A percentile compares a stretch with the other conserved stretches of the same genome.
phyloP scores from a whole-genome alignment of 2,797 vertebrate species.

The Siniperca undulata region DNA sequence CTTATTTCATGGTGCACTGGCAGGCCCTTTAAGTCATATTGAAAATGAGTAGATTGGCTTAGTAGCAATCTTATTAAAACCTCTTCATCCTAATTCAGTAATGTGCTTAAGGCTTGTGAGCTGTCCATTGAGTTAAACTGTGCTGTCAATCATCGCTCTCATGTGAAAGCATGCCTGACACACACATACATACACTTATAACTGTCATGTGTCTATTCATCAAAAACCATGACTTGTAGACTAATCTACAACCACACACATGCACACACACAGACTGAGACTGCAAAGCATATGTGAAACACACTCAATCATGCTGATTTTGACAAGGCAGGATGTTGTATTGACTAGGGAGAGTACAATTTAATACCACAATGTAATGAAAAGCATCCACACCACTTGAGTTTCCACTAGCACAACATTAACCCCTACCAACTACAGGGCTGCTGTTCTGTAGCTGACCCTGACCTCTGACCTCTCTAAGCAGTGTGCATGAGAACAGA shows the following conservation, averaged over 20 bases:
- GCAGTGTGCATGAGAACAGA: not conserved
- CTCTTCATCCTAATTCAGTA: conserved; percentile 63
- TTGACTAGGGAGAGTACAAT: not conserved
- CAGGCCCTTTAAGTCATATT: conserved; percentile 37
- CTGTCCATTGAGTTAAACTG: conserved; percentile 43
- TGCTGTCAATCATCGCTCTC: conserved; percentile 51
- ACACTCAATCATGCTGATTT: not conserved
- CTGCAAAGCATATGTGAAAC: not conserved
- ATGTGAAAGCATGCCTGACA: conserved; percentile 55
- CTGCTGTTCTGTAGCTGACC: not conserved
- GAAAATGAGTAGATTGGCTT: conserved; percentile 52
- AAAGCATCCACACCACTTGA: not conserved
- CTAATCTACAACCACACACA: conserved; percentile 8
- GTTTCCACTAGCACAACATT: not conserved
- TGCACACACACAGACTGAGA: not conserved
- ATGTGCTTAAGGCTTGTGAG: conserved; percentile 66
- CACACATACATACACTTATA: conserved; percentile 14
- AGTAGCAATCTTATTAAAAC: conserved; percentile 64
- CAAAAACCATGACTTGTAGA: conserved; percentile 11
- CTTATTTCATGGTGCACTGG: conserved; percentile 24
- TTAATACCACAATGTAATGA: not conserved
- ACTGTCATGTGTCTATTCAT: conserved; percentile 48
- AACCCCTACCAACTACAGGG: not conserved
- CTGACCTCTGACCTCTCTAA: not conserved
- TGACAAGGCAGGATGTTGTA: conserved; percentile 2